Base-by-base conservation (phyloP, 2,888 invertebrate species). In the Zele albiditarsus region DNA sequence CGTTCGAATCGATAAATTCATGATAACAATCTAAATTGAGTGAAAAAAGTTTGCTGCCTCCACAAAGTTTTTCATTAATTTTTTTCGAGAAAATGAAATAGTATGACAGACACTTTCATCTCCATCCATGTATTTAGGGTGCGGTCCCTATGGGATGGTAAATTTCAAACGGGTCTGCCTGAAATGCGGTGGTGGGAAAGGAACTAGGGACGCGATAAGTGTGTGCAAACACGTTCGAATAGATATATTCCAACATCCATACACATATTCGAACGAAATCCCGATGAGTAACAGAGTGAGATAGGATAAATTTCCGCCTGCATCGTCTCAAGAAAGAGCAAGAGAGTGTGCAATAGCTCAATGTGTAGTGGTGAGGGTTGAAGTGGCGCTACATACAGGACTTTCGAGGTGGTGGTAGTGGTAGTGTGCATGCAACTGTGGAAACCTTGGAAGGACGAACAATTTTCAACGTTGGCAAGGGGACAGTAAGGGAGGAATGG, bases 51-150 rank as follows among this genome's bases (percentile, higher is more conserved):
- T 16, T 4, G 5, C 23, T 8, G n/a, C 8, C 8, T 20, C n/a
- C n/a, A 53, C 20, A 53, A 53, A 20, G 8, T 23, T 20, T 23
- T 1, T 8, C 2, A 4, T 38, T 2, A 12, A 38, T 38, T 2
- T 12, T 8, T 1, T 38, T 38, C 8, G 8, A 2, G 10, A 8
- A 2, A 12, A 12, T 8, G 0, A 8, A 2, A 8, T 12, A 6
- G 38, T 38, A 2, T 38, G 38, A 38, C 12, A 38, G 38, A 38
- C 12, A 12, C 20, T 62, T 20, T 46, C 28, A 70, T 65, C 46
- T 49, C 81, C 83, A 84, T 87, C 85, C 88, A 88, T 87, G 88
- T 88, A 88, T 88, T 89, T 86, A 87, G 88, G 88, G 88, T 89
- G 88, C 88, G 87, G 87, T 87, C 85, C 86, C 84, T 83, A 82